Conservation (phyloP, 2,888 invertebrate genomes). For the Brachylomia viminalis region DNA sequence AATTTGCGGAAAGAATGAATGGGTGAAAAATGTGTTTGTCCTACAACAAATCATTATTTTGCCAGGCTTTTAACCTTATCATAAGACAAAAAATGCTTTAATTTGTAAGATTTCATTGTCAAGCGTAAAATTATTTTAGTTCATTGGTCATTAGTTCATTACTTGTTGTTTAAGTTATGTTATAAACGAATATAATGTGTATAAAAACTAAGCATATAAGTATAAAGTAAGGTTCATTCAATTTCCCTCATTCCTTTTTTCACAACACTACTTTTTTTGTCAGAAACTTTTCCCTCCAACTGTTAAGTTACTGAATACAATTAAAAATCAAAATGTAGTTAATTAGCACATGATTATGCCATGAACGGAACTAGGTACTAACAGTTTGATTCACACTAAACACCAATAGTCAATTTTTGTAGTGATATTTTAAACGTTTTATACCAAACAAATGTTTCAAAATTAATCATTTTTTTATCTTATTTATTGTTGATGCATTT, state of each 20-base stretch:
- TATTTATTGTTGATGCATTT: constrained; percentile 75
- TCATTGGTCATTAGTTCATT: background rate
- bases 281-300: background rate
- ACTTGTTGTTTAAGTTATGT: background rate
- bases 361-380: constrained; percentile 60
- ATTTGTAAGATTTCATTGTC: background rate
- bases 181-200: constrained; percentile 1
- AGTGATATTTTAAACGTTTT: constrained; percentile 52
- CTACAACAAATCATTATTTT: constrained; percentile 5
- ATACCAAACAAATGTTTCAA: constrained; percentile 54
- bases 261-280: background rate
- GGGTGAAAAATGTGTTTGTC: constrained; percentile 3
- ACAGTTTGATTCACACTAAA: constrained; percentile 76
- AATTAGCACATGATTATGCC: constrained; percentile 37
- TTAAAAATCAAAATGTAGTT: background rate
- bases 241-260: background rate
- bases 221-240: background rate
- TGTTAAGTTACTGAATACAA: constrained; percentile 16
- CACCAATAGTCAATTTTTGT: constrained; percentile 74
- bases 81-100: background rate
- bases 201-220: background rate
- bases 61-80: background rate
- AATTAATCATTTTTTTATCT: constrained; percentile 58
- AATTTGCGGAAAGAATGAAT: constrained; percentile 2
- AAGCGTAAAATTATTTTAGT: constrained; percentile 1